Evolutionary conservation across 2,113 vertebrate genomes (phyloP).

Genomic region (Sorex fumeus): DNA sequence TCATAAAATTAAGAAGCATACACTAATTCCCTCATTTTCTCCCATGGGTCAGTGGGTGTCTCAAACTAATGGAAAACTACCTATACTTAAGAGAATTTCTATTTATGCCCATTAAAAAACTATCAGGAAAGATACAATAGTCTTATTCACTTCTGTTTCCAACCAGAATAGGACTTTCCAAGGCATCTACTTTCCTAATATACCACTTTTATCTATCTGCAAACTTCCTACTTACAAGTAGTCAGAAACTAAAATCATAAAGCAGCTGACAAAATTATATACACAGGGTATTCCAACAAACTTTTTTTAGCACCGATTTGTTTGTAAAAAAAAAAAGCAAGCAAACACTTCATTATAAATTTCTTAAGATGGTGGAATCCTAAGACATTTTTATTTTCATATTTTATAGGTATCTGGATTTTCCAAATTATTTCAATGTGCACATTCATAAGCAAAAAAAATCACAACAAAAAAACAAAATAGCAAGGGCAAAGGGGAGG

Average conservation of each 20-base stretch:
- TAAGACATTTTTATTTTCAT: slow-evolving; percentile 39
- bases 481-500: neutral
- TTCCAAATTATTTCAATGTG: slow-evolving; percentile 55
- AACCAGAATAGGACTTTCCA: neutral
- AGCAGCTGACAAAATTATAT: slow-evolving; percentile 40
- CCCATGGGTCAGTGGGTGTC: neutral
- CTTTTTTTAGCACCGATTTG: too few species aligned
- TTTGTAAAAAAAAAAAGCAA: too few species aligned
- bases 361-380: neutral
- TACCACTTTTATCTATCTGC: neutral
- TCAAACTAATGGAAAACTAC: slow-evolving; percentile 29
- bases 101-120: neutral
- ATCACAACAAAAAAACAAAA: neutral
- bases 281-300: neutral
- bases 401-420: neutral
- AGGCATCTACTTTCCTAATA: slow-evolving; percentile 6
- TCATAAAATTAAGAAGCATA: slow-evolving; percentile 27
- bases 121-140: neutral
- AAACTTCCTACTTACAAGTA: neutral
- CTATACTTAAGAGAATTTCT: neutral
- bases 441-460: slow-evolving; percentile 45
- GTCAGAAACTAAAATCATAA: slow-evolving; percentile 34
- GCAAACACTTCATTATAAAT: too few species aligned
- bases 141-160: neutral
- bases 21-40: slow-evolving; percentile 45